Evolutionary conservation across 2,113 vertebrate species (phyloP), one percentile per base, ranked within the genome.

Genomic region (Silurus glanis): DNA sequence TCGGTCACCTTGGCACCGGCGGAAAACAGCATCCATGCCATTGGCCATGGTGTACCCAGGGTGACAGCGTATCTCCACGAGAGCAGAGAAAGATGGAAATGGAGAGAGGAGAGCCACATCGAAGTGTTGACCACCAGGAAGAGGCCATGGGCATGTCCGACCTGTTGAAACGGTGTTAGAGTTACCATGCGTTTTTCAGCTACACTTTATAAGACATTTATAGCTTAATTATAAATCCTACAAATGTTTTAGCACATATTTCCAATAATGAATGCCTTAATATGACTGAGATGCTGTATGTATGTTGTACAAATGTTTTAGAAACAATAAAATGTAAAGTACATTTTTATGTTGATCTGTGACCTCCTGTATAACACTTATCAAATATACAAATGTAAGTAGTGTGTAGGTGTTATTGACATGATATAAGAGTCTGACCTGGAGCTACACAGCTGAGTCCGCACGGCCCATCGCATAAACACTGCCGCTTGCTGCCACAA

Each of bases 1-100:
- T n/a, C 93, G 91, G 92, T 96, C 95, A 81, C 94, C 95, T 90
- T 96, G 96, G 90, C 96, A 96, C 91, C 94, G 95, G 74, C 94
- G 95, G 76, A 94, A 91, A 47, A 90, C 89, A 80, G 75, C 88
- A 69, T 95, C 93, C 88, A 93, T 83, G 85, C 95, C 94, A 8
- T 61, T 91, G 83, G 91, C 90, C 90, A 94, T 90, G n/a, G 83
- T 82, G 88, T 93, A 96, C 64, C 95, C 94, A 0, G 93, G 85
- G 75, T 93, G 88, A 91, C 96, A 96, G 79, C 87, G 94, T 71
- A 95, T 94, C 82, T 94, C 93, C 23, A 95, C 90, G 47, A 95
- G 91, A 83, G 95, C 93, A 7, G 95, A 95, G 66, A 96, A 95
- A 84, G 93, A 92, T 81, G 91, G 94, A 51, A 92, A 92, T 86